phyloP scores from a whole-genome alignment of 2,888 invertebrate genomes.

The Ophion slaviceki region DNA sequence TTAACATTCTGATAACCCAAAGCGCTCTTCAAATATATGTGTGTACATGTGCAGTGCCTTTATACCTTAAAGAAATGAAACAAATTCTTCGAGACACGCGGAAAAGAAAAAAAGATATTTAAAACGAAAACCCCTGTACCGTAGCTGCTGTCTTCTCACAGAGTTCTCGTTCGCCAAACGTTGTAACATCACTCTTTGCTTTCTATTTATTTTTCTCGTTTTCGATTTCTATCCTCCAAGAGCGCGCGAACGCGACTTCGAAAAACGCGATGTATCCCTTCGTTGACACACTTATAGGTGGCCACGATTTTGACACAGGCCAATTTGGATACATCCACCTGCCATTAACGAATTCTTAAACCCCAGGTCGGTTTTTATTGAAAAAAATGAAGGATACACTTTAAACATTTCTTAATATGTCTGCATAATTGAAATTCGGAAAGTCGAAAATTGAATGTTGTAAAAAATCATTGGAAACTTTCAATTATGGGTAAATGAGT shows the following conservation, averaged over 20 bases:
- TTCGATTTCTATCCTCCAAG: neutral
- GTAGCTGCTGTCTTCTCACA: constrained; percentile 56
- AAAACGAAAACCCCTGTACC: constrained; percentile 43
- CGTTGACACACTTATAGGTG: no score
- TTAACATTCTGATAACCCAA: constrained; percentile 70
- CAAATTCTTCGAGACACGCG: constrained; percentile 12
- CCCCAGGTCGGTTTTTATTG: no score
- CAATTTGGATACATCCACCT: no score
- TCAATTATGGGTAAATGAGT: no score
- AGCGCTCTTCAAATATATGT: constrained; percentile 74
- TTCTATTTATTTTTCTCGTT: neutral
- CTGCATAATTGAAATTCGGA: no score
- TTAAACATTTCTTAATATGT: no score
- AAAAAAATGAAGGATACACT: no score
- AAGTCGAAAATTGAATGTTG: no score
- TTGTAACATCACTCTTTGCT: neutral
- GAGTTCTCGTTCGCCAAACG: constrained; percentile 16
- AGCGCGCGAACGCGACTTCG: neutral
- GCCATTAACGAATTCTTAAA: no score
- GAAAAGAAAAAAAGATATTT: neutral
- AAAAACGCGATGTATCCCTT: neutral
- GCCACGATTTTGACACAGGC: no score
- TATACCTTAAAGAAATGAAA: constrained; percentile 75
- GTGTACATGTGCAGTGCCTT: constrained; percentile 83
- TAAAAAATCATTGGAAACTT: no score